Base-by-base conservation (phyloP, 2,888 invertebrate species). In the Thysanoteuthis rhombus region DNA sequence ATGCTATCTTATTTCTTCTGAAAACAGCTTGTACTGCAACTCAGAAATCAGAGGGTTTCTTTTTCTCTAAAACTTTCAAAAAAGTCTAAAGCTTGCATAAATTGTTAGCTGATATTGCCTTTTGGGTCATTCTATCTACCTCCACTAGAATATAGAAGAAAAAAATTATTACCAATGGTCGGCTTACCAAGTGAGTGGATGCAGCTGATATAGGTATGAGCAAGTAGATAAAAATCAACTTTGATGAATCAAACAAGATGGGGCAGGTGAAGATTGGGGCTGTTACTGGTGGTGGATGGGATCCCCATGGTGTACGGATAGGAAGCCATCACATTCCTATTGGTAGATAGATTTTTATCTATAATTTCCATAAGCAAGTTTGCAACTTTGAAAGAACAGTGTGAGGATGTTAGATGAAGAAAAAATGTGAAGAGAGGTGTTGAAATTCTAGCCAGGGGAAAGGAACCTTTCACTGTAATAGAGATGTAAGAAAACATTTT, bases 271-370 rank as follows among this genome's bases (percentile, higher is more conserved):
- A 75, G 75, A 75, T 36, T 75, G 58, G 58, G 58, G 58, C 28
- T 32, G 58, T 25, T 58, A 58, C 25, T 58, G 75, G 75, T 75
- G 36, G 75, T n/a, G 75, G n/a, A 75, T 2, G 36, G 12, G 75
- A 12, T n/a, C n/a, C n/a, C 75, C 36, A 75, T 19, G 12, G n/a
- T n/a, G n/a, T 75, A 52, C 2, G n/a, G 75, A 75, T 75, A 75
- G 75, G n/a, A n/a, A 75, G 75, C 2, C 16, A 8, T n/a, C 36
- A 75, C 16, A 75, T 75, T 75, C 75, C 12, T 36, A 75, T 75
- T 75, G 75, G 75, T n/a, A 75, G 75, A 75, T 75, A 75, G 75
- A 75, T 75, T 75, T 75, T 75, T 75, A 75, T 75, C 75, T 75
- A 75, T 75, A 75, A 75, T 75, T 75, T 75, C 75, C 75, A 75